phyloP scores from a whole-genome alignment of 2,113 vertebrate species.

The Raphicerus campestris region DNA sequence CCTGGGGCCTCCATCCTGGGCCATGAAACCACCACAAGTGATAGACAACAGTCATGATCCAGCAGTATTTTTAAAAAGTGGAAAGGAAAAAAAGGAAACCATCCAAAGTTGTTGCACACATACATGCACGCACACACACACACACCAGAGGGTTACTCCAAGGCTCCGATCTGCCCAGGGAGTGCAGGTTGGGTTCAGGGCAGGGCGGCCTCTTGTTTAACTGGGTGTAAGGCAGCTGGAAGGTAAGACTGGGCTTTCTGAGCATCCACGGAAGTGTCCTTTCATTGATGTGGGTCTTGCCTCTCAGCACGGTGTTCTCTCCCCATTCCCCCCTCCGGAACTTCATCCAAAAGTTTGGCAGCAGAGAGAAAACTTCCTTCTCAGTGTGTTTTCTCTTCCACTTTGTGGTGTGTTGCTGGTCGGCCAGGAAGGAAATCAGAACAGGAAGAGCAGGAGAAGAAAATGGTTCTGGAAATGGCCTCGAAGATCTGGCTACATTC shows the following conservation, averaged over 20 bases:
- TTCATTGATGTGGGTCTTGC: slow-evolving; percentile 25
- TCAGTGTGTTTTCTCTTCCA: slow-evolving; percentile 57
- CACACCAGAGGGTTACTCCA: slow-evolving; percentile 79
- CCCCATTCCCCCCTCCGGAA: slow-evolving; percentile 58
- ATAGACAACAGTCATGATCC: slow-evolving; percentile 71
- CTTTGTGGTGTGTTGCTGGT: slow-evolving; percentile 42
- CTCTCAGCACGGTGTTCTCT: slow-evolving; percentile 46
- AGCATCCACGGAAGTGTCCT: slow-evolving; percentile 69
- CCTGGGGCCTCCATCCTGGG: slow-evolving; percentile 67
- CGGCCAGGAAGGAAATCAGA: slow-evolving; percentile 35
- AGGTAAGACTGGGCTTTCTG: slow-evolving; percentile 77
- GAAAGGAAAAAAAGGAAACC: slow-evolving; percentile 60
- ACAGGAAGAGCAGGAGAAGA: slow-evolving; percentile 8
- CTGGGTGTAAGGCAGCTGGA: slow-evolving; percentile 85
- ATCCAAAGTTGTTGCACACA: slow-evolving; percentile 47
- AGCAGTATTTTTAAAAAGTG: slow-evolving; percentile 62
- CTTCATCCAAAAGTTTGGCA: slow-evolving; percentile 70
- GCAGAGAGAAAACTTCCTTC: slow-evolving; percentile 70
- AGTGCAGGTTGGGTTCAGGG: slow-evolving; percentile 23
- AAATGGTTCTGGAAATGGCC: slow-evolving; percentile 59
- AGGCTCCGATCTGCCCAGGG: slow-evolving; percentile 72
- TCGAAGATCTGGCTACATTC: slow-evolving; percentile 56
- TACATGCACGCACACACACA: slow-evolving; percentile 55
- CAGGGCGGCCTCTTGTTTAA: slow-evolving; percentile 77
- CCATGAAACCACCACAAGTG: slow-evolving; percentile 64